Evolutionary conservation across 2,797 vertebrate genomes (phyloP), one percentile per base, ranked within the genome.

Genomic region (Mormyrops attenuatus): DNA sequence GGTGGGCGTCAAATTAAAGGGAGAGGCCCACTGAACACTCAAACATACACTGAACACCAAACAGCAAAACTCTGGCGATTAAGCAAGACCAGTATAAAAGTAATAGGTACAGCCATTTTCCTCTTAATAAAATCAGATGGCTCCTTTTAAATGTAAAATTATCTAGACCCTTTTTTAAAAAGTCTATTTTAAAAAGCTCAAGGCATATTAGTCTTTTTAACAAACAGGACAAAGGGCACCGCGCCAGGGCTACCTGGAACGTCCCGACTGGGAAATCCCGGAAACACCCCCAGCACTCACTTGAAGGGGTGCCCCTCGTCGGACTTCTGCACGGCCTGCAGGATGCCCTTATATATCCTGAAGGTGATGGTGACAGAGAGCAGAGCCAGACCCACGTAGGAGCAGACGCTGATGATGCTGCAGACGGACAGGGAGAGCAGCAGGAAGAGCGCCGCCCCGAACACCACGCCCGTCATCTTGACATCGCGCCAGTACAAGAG

Each of bases 401-500:
- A 97, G 50, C 94, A 94, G 53, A 99, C 97, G 38, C 98, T 99
- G 90, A 99, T 97, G 88, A 99, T 98, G 96, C 98, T 99, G 97
- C 98, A 99, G 90, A 96, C 95, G 52, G 97, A 98, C 94, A 99
- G 93, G 0, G 97, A 99, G 41, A 99, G 97, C 89, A 99, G 96
- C 91, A 99, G 96, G 95, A 99, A 97, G 91, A 99, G 94, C 92
- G 95, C 95, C 92, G 96, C 97, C 89, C 98, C 97, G 38, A 99
- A 99, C 93, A 99, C 98, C 94, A 97, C 97, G 90, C 97, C 98
- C 0, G 98, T 97, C 94, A 96, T 97, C 97, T 98, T 98, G 93
- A 99, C 96, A 92, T 99, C 98, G 89, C 97, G 97, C 98, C 98
- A 99, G 96, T 98, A 98, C 93, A 99, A 96, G 91, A 99, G 97